These are phyloP conservation scores for Myotis lucifugus DNA, from an alignment of 2,113 vertebrate species.

Conservation along the genomic window DNA sequence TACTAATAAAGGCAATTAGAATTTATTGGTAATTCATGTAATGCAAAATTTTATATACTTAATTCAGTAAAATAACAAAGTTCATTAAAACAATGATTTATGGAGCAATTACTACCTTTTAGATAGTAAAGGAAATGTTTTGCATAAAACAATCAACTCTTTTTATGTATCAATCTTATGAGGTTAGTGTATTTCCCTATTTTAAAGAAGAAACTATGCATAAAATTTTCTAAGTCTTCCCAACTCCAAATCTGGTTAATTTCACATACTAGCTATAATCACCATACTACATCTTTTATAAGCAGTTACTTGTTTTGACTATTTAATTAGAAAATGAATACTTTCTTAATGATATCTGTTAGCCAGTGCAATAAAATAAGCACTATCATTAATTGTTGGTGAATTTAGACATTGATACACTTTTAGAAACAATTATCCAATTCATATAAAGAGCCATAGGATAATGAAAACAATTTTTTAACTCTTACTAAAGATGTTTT, in stretches of 20 bases:
- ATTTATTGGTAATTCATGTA: neutral
- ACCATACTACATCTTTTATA: neutral
- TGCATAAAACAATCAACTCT: neutral
- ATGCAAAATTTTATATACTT: neutral
- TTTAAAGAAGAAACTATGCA: neutral
- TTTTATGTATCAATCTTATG: neutral
- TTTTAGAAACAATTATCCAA: conserved; percentile 38
- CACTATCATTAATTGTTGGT: neutral
- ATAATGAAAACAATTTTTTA: neutral
- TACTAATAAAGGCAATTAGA: conserved; percentile 7
- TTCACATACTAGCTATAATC: neutral
- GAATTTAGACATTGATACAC: neutral
- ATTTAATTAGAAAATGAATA: conserved; percentile 33
- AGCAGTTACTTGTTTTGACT: neutral
- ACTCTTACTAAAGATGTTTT: neutral
- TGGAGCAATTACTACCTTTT: neutral
- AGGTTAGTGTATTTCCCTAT: neutral
- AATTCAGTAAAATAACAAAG: conserved; percentile 24
- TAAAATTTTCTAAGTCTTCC: neutral
- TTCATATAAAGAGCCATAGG: neutral
- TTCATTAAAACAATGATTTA: neutral
- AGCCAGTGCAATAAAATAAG: neutral
- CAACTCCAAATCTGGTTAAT: neutral
- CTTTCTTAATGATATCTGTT: neutral
- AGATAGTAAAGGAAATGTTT: neutral